Conservation (phyloP, 2,113 vertebrate genomes). For the Passerina amoena region DNA sequence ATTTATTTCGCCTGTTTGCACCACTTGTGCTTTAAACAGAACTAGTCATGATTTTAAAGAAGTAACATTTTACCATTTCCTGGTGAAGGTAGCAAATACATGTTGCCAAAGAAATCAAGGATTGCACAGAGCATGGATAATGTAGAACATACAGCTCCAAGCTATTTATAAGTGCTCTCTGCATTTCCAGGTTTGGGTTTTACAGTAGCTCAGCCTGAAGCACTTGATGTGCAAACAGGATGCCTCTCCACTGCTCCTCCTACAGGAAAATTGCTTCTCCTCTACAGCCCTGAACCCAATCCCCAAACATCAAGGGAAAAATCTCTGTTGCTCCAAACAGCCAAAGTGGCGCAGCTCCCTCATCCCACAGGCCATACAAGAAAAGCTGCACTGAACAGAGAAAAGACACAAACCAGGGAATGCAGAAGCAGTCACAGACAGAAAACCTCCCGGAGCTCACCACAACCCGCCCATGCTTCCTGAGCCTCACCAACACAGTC, state of each 20-base stretch:
- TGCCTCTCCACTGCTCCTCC: conserved; percentile 30
- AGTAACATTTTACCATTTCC: background rate
- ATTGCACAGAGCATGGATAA: background rate
- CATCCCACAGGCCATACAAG: background rate
- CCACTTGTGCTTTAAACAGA: background rate
- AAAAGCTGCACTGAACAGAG: background rate
- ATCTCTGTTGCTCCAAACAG: background rate
- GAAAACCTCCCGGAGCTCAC: background rate
- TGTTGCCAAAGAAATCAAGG: background rate
- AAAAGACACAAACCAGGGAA: accelerated
- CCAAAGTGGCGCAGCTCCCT: background rate
- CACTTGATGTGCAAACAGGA: background rate
- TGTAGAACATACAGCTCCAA: conserved; percentile 31
- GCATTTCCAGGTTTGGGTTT: background rate
- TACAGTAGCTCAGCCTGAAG: background rate
- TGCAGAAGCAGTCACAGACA: background rate
- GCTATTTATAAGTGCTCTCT: conserved; percentile 26
- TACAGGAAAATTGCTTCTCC: background rate
- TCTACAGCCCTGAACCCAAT: background rate
- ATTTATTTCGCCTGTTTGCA: background rate
- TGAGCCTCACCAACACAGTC: background rate
- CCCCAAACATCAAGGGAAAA: background rate
- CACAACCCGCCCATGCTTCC: background rate
- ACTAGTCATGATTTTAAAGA: background rate
- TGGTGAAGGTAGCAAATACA: background rate